Base-by-base conservation (phyloP, 1,140 invertebrate species). In the Zaprionus davidi region DNA sequence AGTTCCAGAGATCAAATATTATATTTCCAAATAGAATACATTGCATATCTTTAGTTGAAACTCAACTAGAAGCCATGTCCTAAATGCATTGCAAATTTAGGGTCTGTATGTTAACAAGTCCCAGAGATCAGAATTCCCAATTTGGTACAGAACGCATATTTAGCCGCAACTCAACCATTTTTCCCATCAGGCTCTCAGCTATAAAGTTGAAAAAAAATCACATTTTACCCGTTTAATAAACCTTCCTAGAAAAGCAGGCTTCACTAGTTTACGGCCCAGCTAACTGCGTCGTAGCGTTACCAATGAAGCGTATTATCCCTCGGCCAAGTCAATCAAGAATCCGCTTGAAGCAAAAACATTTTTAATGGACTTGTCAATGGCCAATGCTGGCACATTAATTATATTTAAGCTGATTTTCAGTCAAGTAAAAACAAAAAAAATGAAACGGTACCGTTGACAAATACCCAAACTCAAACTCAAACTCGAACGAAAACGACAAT, bases 361-460 rank as follows among this genome's bases (percentile, higher is more conserved):
- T 90, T 90, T 90, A 90, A 90, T 90, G 86, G 87, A 90, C 87
- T 90, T 90, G 86, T 90, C 86, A 87, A 82, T 83, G 80, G 55
- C 67, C 80, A 86, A 91, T 90, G 87, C 82, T 78, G 63, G 87
- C 78, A 13, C 87, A 91, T 90, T 90, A 90, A 90, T 90, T 90
- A 83, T 83, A 81, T 87, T 87, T 90, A 90, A 90, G 82, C 82
- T 91, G 80, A 87, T 87, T 87, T 71, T 71, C 78, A 78, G 81
- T 78, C 78, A 64, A 74, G 74, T 59, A 13, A 64, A 57, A 62
- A 34, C 64, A 70, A 53, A 56, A 60, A 78, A 60, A 38, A 59
- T 26, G 59, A 71, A 66, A 68, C 57, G 58, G 80, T 65, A 84
- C 49, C 75, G 78, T 82, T 86, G 84, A 83, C 80, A 78, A 83